Conservation (phyloP, 2,888 invertebrate genomes). For the Tetragonisca angustula region DNA sequence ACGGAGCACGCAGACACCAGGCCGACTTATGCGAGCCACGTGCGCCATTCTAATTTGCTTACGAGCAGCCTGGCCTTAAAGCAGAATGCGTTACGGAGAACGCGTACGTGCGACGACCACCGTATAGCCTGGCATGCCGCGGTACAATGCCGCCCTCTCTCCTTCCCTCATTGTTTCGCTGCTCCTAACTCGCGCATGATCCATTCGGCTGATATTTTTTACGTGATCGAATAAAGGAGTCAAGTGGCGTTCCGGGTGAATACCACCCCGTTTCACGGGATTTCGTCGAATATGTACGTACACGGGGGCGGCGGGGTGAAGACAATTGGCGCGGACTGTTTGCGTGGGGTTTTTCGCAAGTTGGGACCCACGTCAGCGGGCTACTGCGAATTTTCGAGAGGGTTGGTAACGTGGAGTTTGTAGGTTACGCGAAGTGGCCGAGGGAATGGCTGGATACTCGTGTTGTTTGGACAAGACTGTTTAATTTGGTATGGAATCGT, state of each 20-base stretch:
- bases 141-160: conserved; percentile 67
- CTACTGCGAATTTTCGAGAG: conserved; percentile 7
- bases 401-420: conserved; percentile 4
- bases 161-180: conserved; percentile 63
- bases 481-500: not conserved
- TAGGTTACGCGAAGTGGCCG: not conserved
- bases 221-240: conserved; percentile 54
- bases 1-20: conserved; percentile 71
- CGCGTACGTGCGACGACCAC: conserved; percentile 65
- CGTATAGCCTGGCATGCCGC: not conserved
- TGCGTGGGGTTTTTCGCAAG: not conserved
- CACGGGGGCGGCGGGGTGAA: not conserved
- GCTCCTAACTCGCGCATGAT: conserved; percentile 45
- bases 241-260: conserved; percentile 45
- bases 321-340: conserved; percentile 8
- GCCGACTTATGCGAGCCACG: conserved; percentile 80
- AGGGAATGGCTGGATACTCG: not conserved
- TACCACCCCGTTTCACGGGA: not conserved
- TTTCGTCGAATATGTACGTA: not conserved
- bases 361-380: not conserved
- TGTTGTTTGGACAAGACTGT: not conserved
- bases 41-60: conserved; percentile 81
- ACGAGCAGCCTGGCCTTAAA: conserved; percentile 74
- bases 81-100: conserved; percentile 68
- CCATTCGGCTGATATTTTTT: conserved; percentile 51